Percentiles rank a stretch among this genome's conserved stretches.
These are phyloP conservation scores for Epinephelus malabaricus DNA, from an alignment of 2,797 vertebrate genomes.

Conservation along the genomic window DNA sequence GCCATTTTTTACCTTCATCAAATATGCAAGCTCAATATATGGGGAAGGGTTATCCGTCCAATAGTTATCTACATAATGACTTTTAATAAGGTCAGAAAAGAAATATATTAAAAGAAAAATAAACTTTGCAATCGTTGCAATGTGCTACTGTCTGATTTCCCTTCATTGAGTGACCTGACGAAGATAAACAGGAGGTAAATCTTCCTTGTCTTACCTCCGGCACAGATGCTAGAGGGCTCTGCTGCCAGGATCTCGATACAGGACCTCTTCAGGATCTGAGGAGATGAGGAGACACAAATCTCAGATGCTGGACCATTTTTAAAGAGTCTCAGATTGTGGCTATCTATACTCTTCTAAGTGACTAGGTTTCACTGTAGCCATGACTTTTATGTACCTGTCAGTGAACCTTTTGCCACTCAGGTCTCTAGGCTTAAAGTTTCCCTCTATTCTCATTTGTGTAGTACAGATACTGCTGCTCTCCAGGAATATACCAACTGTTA, in stretches of 20 bases:
- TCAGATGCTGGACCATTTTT: background rate
- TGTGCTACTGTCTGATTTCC: background rate
- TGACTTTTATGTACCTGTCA: background rate
- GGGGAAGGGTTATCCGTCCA: too few species aligned
- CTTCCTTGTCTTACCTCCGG: conserved; percentile 89
- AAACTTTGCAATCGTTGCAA: too few species aligned
- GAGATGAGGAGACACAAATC: conserved; percentile 43
- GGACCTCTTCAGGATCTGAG: conserved; percentile 96
- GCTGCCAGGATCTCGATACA: conserved; percentile 98
- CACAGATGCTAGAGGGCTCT: conserved; percentile 97
- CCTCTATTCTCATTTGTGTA: conserved; percentile 15
- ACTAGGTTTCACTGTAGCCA: background rate
- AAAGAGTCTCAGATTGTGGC: background rate
- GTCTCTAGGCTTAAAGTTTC: background rate
- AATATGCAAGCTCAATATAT: too few species aligned
- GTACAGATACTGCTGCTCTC: conserved; percentile 40
- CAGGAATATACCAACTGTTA: conserved; percentile 48
- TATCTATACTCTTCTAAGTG: background rate
- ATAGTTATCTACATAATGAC: too few species aligned
- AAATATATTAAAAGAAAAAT: too few species aligned
- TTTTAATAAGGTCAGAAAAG: too few species aligned
- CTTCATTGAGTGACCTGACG: background rate
- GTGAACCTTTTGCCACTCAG: background rate
- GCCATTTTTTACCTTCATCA: too few species aligned
- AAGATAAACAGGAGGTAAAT: conserved; percentile 6